A percentile compares a stretch with the other conserved stretches of the same genome.
phyloP scores from a whole-genome alignment of 2,113 vertebrate genomes.

The Tychaedon coryphoeus region DNA sequence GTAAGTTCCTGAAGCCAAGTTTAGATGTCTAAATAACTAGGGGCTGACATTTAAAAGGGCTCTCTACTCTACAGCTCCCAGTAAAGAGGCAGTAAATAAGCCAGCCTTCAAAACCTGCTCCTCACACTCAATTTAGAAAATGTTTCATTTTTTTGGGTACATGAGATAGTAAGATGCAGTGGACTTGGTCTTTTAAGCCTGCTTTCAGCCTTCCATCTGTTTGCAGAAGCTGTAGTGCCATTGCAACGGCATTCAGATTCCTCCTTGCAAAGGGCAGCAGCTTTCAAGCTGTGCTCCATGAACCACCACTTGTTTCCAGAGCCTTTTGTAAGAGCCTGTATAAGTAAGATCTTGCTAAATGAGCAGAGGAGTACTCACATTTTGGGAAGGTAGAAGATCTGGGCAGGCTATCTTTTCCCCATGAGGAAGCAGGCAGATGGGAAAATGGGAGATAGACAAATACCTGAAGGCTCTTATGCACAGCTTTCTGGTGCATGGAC shows the following conservation, averaged over 20 bases:
- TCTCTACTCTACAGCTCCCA: constrained; percentile 44
- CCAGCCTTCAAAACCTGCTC: not conserved
- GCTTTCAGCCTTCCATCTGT: not conserved
- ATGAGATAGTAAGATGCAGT: not conserved
- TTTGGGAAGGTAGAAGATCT: not conserved
- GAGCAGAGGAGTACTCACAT: not conserved
- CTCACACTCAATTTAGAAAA: not conserved
- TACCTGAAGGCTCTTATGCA: not conserved
- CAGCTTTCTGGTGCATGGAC: not conserved
- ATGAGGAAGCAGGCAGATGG: not conserved
- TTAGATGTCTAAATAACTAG: constrained; percentile 12
- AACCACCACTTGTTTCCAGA: not conserved
- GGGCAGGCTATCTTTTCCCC: not conserved
- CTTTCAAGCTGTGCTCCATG: not conserved
- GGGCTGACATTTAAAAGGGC: constrained; percentile 58
- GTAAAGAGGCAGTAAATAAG: not conserved
- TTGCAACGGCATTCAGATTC: not conserved
- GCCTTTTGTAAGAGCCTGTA: not conserved
- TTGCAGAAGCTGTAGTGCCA: not conserved
- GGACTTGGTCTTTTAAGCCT: not conserved
- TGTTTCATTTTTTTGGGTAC: not conserved
- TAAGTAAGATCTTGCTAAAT: not conserved
- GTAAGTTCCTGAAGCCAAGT: constrained; percentile 31
- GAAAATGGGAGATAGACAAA: not conserved
- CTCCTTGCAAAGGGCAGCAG: not conserved